phyloP scores from a whole-genome alignment of 2,888 invertebrate genomes.

The Lomographa bimaculata region DNA sequence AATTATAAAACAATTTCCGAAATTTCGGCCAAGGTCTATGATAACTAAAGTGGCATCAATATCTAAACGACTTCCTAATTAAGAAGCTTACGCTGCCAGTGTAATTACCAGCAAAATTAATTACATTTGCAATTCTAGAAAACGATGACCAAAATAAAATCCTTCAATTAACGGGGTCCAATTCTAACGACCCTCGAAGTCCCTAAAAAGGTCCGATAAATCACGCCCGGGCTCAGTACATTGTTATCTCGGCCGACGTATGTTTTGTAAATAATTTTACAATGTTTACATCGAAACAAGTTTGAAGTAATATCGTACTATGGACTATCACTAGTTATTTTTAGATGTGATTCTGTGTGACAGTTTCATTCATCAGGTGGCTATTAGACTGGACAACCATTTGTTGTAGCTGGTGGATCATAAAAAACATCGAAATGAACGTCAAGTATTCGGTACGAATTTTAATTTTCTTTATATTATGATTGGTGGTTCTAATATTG shows the following conservation, averaged over 20 bases:
- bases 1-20: neutral
- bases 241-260: slow-evolving; percentile 45
- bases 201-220: slow-evolving; percentile 18
- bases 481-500: too few relatives aligned
- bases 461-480: slow-evolving; percentile 21
- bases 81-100: slow-evolving; percentile 2
- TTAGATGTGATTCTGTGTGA: slow-evolving; percentile 50
- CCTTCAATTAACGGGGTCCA: slow-evolving; percentile 12
- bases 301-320: slow-evolving; percentile 72
- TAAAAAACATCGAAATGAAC: slow-evolving; percentile 49
- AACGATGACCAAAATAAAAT: slow-evolving; percentile 10
- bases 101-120: neutral
- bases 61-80: slow-evolving; percentile 5
- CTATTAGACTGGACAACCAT: slow-evolving; percentile 52
- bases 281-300: slow-evolving; percentile 68
- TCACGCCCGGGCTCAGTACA: slow-evolving; percentile 15
- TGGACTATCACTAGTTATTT: slow-evolving; percentile 63
- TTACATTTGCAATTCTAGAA: slow-evolving; percentile 4
- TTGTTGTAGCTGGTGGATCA: slow-evolving; percentile 48
- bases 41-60: neutral
- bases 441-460: slow-evolving; percentile 57
- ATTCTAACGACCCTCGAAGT: slow-evolving; percentile 14
- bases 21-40: neutral
- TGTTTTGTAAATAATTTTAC: slow-evolving; percentile 69
- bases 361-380: slow-evolving; percentile 64